These are phyloP conservation scores for Nemotelus pantherinus DNA, from an alignment of 2,888 invertebrate genomes.

Conservation along the genomic window DNA sequence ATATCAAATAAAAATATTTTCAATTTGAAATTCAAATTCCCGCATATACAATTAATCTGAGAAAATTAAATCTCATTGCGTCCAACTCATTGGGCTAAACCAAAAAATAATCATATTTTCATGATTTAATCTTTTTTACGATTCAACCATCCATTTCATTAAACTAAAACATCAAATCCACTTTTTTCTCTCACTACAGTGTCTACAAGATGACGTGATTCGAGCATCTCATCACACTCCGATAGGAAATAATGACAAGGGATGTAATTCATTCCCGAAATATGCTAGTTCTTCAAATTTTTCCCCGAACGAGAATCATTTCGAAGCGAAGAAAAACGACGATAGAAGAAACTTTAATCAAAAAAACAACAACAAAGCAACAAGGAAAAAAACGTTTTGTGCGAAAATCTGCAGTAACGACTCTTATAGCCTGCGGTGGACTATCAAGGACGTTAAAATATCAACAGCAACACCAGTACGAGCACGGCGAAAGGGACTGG, in stretches of 20 bases:
- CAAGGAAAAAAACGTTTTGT: slow-evolving; percentile 16
- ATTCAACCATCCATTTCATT: too few species aligned
- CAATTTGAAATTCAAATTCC: too few species aligned
- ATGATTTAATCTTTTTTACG: too few species aligned
- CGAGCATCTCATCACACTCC: slow-evolving; percentile 27
- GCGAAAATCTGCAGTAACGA: slow-evolving; percentile 4
- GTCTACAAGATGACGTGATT: slow-evolving; percentile 43
- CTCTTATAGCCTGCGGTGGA: slow-evolving; percentile 38
- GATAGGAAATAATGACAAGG: slow-evolving; percentile 44
- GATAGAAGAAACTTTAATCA: slow-evolving; percentile 7
- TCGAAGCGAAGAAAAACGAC: slow-evolving; percentile 7
- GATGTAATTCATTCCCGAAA: slow-evolving; percentile 38
- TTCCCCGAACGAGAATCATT: slow-evolving; percentile 36
- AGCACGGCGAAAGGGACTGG: too few species aligned
- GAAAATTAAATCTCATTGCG: too few species aligned
- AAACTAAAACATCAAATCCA: neutral
- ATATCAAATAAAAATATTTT: too few species aligned
- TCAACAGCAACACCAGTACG: slow-evolving; percentile 42
- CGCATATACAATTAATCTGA: too few species aligned
- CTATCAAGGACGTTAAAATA: slow-evolving; percentile 44
- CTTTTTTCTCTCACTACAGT: slow-evolving; percentile 36
- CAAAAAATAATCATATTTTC: too few species aligned
- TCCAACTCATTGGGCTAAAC: too few species aligned
- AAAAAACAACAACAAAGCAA: slow-evolving; percentile 7
- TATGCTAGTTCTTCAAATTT: slow-evolving; percentile 38